Evolutionary conservation across 1,140 invertebrate species (phyloP), one percentile per base, ranked within the genome.

Genomic region (Copidosoma floridanum): DNA sequence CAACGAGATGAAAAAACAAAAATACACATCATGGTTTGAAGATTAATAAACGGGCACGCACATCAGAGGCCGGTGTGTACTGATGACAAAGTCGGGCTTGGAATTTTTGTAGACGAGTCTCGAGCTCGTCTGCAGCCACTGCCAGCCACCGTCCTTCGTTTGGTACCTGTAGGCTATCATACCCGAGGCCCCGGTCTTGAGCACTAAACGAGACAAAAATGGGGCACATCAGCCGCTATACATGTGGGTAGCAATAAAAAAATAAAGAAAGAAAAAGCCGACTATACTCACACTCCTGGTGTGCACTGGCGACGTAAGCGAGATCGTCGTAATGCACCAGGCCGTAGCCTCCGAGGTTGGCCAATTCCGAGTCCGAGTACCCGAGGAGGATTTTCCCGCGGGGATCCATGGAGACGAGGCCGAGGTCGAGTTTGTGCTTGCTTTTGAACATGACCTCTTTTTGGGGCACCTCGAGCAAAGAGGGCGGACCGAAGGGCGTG

Each of bases 401-500:
- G 84, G 93, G 93, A 81, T 99, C 97, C 92, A 99, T 98, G 4
- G 94, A 97, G 46, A 98, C 90, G 35, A 98, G 85, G 47, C 92
- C 89, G 23, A 99, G 85, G 81, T 99, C 96, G 52, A 99, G 85
- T 77, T 98, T 98, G 83, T 99, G 97, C 83, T 99, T 99, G 73
- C 93, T 97, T 81, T 99, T 99, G 82, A 99, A 98, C 88, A 97
- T 97, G 57, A 96, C 92, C 82, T 98, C 95, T 73, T 96, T 94
- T 71, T 94, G 91, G 5, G 91, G 90, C 68, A 93, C 90, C 75
- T 95, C 92, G 20, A 94, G 78, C 12, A 94, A 80, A 43, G 92
- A 94, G 3, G 95, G 92, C 11, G 97, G 97, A 1, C 97, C 97
- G 73, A 99, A 99, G 0, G 97, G 97, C 1, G 96, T 98, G 75